Conservation (phyloP, 2,888 invertebrate species). For the Erebia ligea region DNA sequence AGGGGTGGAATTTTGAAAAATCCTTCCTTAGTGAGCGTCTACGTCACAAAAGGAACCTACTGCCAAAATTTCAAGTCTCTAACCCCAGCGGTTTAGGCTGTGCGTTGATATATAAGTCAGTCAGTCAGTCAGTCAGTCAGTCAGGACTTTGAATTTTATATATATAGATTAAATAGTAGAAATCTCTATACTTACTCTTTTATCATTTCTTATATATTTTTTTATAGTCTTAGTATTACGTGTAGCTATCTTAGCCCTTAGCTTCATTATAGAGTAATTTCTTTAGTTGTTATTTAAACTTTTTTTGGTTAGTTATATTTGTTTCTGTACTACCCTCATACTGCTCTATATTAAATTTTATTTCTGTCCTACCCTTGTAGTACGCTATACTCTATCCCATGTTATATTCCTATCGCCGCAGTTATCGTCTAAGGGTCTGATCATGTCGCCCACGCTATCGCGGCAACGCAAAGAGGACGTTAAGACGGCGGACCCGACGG, state of each 20-base stretch:
- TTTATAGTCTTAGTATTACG: neutral
- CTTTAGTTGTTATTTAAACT: neutral
- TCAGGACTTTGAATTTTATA: no score
- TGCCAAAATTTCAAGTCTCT: no score
- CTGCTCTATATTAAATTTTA: neutral
- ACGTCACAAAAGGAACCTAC: no score
- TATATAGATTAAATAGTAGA: neutral
- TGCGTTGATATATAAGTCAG: no score
- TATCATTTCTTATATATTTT: neutral
- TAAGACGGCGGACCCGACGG: slow-evolving; percentile 59
- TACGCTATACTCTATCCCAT: slow-evolving; percentile 37
- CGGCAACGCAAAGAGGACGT: slow-evolving; percentile 61
- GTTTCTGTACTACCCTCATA: neutral
- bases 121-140: no score
- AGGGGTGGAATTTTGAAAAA: no score
- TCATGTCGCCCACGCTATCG: slow-evolving; percentile 67
- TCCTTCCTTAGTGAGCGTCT: no score
- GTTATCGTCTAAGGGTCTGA: slow-evolving; percentile 74
- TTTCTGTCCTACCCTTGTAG: slow-evolving; percentile 3
- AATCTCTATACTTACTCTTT: neutral
- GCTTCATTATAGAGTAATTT: neutral
- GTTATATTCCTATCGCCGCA: slow-evolving; percentile 51
- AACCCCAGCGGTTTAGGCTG: no score
- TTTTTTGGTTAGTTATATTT: neutral
- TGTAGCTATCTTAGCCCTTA: neutral